A percentile compares a stretch with the other conserved stretches of the same genome.
Evolutionary conservation across 2,888 invertebrate genomes (phyloP).

Genomic region (Aelia acuminata): DNA sequence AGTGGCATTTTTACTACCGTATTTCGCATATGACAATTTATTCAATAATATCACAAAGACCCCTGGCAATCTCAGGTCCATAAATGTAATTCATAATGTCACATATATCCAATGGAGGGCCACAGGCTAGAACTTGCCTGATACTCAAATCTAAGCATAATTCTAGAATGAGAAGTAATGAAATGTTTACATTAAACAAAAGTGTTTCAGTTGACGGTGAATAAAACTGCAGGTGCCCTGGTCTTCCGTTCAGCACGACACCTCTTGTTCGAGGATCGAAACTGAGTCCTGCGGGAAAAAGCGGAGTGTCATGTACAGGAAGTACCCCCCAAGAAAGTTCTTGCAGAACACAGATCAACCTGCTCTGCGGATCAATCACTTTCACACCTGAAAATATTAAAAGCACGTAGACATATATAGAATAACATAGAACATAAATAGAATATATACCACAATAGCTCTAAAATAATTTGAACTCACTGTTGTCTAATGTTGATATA

Average conservation of each 20-base stretch:
- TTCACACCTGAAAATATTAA: slow-evolving; percentile 70
- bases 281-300: slow-evolving; percentile 74
- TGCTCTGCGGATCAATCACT: slow-evolving; percentile 73
- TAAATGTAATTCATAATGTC: too few species aligned
- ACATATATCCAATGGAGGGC: too few species aligned
- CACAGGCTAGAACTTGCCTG: too few species aligned
- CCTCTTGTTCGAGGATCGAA: slow-evolving; percentile 77
- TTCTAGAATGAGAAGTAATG: too few species aligned
- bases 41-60: too few species aligned
- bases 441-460: not conserved
- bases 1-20: too few species aligned
- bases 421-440: not conserved
- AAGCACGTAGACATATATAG: not conserved
- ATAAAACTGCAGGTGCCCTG: slow-evolving; percentile 84
- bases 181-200: slow-evolving; percentile 73
- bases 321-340: slow-evolving; percentile 77
- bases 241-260: slow-evolving; percentile 80
- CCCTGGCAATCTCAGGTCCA: too few species aligned
- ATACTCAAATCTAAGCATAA: too few species aligned
- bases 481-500: slow-evolving; percentile 80
- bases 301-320: slow-evolving; percentile 70
- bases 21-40: too few species aligned
- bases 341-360: slow-evolving; percentile 75
- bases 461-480: slow-evolving; percentile 67
- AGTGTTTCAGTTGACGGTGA: slow-evolving; percentile 76